Evolutionary conservation across 2,888 invertebrate species (phyloP).

Genomic region (Epiblema foenella): DNA sequence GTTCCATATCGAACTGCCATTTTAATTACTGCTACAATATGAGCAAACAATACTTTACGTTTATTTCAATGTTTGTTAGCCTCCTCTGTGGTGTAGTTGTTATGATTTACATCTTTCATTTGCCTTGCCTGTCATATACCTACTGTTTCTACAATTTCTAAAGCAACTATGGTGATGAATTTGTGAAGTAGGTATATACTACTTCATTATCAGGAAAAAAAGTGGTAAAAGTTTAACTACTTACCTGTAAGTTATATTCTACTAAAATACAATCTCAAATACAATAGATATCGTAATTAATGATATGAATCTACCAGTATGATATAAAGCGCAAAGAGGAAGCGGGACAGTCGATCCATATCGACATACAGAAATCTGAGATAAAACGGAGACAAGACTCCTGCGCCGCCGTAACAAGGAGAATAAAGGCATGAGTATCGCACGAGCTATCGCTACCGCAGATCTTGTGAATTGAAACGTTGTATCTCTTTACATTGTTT

Average conservation of each 20-base stretch:
- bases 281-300: constrained; percentile 25
- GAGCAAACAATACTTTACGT: constrained; percentile 24
- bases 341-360: constrained; percentile 62
- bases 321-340: constrained; percentile 47
- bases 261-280: neutral
- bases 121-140: neutral
- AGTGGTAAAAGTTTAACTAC: neutral
- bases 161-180: neutral
- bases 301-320: constrained; percentile 60
- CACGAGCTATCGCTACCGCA: constrained; percentile 70
- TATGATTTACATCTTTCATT: constrained; percentile 16
- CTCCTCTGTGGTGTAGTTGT: constrained; percentile 40
- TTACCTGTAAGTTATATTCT: neutral
- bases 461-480: constrained; percentile 82
- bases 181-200: neutral
- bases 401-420: constrained; percentile 74
- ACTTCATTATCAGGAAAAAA: no score
- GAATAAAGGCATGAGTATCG: constrained; percentile 76
- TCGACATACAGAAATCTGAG: constrained; percentile 78
- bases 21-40: constrained; percentile 41
- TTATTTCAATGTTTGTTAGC: constrained; percentile 30
- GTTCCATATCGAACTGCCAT: constrained; percentile 39
- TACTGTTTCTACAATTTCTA: no score
- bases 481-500: constrained; percentile 62
- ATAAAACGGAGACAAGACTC: constrained; percentile 80